Conservation (phyloP, 2,113 vertebrate species). For the Ptilorrhoa leucosticta region DNA sequence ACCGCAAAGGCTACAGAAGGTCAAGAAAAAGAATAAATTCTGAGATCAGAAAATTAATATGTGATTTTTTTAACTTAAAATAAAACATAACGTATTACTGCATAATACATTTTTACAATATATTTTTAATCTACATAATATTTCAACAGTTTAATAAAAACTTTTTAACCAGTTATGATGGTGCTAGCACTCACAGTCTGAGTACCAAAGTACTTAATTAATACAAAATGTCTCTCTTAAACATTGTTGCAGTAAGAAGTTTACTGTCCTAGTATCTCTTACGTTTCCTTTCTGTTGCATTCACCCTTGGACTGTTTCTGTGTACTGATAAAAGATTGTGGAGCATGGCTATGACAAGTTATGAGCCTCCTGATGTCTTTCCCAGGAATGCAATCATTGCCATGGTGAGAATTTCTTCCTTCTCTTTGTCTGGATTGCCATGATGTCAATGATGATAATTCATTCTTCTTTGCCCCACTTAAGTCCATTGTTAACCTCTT, state of each 20-base stretch:
- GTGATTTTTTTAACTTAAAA: neutral
- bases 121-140: neutral
- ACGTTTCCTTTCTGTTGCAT: neutral
- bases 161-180: neutral
- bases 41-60: neutral
- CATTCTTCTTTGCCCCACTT: neutral
- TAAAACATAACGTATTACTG: neutral
- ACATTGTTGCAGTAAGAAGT: neutral
- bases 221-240: neutral
- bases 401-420: neutral
- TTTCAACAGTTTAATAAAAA: neutral
- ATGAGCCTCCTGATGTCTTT: neutral
- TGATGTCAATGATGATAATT: neutral
- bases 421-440: neutral
- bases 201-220: neutral
- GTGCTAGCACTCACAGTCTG: neutral
- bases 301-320: neutral
- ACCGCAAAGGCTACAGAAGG: neutral
- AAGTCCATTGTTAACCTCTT: neutral
- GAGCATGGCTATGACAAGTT: neutral
- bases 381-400: neutral
- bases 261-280: neutral
- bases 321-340: neutral
- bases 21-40: neutral
- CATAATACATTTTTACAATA: neutral